Conservation (phyloP, 2,113 vertebrate species). For the Brienomyrus brachyistius region DNA sequence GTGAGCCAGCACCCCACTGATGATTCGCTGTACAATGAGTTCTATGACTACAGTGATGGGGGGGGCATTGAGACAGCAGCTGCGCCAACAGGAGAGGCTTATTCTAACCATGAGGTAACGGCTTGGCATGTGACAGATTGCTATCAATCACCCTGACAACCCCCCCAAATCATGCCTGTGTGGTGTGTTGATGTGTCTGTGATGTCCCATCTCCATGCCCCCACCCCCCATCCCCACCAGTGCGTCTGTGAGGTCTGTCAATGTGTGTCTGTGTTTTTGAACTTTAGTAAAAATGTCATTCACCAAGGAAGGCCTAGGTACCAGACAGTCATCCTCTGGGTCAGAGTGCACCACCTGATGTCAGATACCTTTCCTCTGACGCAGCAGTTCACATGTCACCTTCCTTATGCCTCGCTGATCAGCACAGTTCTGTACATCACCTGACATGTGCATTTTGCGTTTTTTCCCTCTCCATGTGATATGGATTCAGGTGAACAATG, state of each 20-base stretch:
- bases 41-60: constrained; percentile 91
- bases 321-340: not conserved
- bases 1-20: constrained; percentile 78
- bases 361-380: not conserved
- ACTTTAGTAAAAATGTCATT: not conserved
- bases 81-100: constrained; percentile 68
- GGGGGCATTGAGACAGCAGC: constrained; percentile 72
- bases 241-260: not conserved
- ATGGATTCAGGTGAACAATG: constrained; percentile 71
- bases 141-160: constrained; percentile 33
- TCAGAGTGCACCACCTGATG: not conserved
- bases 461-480: not conserved
- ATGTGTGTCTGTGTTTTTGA: not conserved
- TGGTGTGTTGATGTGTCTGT: constrained; percentile 43
- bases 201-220: not conserved
- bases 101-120: constrained; percentile 88
- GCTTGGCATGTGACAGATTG: constrained; percentile 56
- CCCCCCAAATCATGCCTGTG: constrained; percentile 6
- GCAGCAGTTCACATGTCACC: not conserved
- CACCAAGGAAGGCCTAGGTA: not conserved
- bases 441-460: not conserved
- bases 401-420: not conserved
- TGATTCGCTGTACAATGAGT: constrained; percentile 81
- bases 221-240: not conserved
- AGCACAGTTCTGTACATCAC: not conserved